Percentiles rank a stretch among this genome's conserved stretches.
Conservation (phyloP, 2,888 invertebrate genomes). For the Tigriopus californicus region DNA sequence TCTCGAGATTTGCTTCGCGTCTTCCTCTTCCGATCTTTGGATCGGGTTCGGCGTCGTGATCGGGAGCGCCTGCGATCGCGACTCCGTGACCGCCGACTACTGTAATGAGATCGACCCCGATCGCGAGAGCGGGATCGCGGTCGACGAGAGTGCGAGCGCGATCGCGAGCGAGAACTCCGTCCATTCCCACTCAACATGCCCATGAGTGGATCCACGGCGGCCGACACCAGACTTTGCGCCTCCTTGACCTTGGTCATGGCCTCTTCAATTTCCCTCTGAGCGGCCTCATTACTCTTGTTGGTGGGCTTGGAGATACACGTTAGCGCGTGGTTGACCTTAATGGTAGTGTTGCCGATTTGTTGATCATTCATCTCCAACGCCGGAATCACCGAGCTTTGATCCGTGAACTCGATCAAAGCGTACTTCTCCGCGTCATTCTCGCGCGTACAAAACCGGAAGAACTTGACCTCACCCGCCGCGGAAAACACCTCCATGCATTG, state of each 20-base stretch:
- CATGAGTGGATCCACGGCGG: slow-evolving; percentile 14
- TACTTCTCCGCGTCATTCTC: slow-evolving; percentile 55
- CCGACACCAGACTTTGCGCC: slow-evolving; percentile 60
- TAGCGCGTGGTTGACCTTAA: slow-evolving; percentile 62
- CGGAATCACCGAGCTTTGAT: slow-evolving; percentile 67
- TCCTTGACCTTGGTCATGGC: slow-evolving; percentile 93
- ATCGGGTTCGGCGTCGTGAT: neutral
- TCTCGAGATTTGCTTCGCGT: slow-evolving; percentile 15
- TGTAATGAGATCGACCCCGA: neutral
- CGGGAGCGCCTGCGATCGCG: neutral
- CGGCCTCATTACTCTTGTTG: slow-evolving; percentile 85
- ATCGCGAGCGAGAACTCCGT: neutral
- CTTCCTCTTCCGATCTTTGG: slow-evolving; percentile 1
- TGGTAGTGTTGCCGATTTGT: slow-evolving; percentile 41
- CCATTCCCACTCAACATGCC: slow-evolving; percentile 47
- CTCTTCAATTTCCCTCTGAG: slow-evolving; percentile 85
- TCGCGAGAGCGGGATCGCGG: neutral
- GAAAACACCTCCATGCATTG: slow-evolving; percentile 75
- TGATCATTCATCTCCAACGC: slow-evolving; percentile 61
- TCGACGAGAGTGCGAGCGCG: slow-evolving; percentile 17
- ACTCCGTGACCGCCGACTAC: slow-evolving; percentile 15
- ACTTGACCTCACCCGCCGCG: slow-evolving; percentile 83
- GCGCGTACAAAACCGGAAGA: slow-evolving; percentile 70
- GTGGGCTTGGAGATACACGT: slow-evolving; percentile 72
- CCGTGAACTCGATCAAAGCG: slow-evolving; percentile 79